Evolutionary conservation across 2,888 invertebrate genomes (phyloP), one percentile per base, ranked within the genome.

Genomic region (Nycteola revayana): DNA sequence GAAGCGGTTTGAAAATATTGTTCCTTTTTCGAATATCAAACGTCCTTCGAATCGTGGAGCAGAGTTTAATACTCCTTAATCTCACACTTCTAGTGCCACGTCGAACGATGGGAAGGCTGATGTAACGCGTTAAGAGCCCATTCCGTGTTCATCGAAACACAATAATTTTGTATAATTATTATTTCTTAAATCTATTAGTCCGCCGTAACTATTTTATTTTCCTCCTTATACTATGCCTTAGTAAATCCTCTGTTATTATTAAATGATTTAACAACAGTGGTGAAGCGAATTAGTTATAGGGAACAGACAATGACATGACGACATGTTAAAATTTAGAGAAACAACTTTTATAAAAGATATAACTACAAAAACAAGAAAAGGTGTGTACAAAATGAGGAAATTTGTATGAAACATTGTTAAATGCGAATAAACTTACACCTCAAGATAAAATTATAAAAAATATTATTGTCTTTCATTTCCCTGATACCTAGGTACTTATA

Each of bases 341-440:
- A 82, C 87, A 79, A 87, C 85, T 88, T 88, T 88, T 88, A 87
- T 88, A 88, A 87, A n/a, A 80, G 81, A 85, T 78, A 66, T 73
- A 75, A 79, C 75, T 74, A 86, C 77, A 82, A 84, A 69, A 85
- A 81, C 75, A 80, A 83, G 82, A 62, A 82, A 85, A 82, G 87
- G 86, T 88, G 87, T 87, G 87, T 87, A 88, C 86, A 87, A 88
- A 86, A 86, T 77, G 85, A 85, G 82, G 85, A 85, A 81, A 87
- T 88, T 88, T 88, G 88, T 88, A 88, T 88, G 86, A 87, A 84
- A 87, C 79, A 86, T 87, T 88, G 88, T 88, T 88, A 88, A 57
- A 57, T 84, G 88, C 87, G 86, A 87, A 87, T 88, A 88, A 88
- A 87, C 87, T 86, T 88, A 88, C 87, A 88, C 88, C 88, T 86